phyloP scores from a whole-genome alignment of 1,140 invertebrate genomes.

The Patella vulgata region DNA sequence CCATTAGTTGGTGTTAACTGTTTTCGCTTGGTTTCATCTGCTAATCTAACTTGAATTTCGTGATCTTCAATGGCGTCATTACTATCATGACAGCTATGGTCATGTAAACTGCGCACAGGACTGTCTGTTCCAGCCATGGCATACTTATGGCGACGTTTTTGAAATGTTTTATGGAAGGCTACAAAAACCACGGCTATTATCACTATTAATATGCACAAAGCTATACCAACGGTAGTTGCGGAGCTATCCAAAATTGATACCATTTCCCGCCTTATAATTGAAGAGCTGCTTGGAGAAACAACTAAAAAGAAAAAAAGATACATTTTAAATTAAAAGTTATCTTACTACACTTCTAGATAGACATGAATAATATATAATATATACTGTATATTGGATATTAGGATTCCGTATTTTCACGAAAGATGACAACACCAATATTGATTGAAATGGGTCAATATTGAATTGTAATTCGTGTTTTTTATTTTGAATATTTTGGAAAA shows the following conservation, averaged over 20 bases:
- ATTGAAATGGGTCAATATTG: too few species aligned
- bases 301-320: too few species aligned
- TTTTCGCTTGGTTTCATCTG: slow-evolving; percentile 1
- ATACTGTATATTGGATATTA: too few species aligned
- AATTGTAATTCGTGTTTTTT: too few species aligned
- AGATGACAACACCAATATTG: too few species aligned
- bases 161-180: slow-evolving; percentile 46
- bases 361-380: too few species aligned
- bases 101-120: slow-evolving; percentile 47
- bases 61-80: slow-evolving; percentile 12
- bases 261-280: slow-evolving; percentile 21
- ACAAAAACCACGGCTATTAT: slow-evolving; percentile 45
- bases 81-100: slow-evolving; percentile 57
- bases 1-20: background rate
- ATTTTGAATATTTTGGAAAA: too few species aligned
- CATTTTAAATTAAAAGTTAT: too few species aligned
- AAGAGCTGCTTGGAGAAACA: background rate
- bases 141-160: slow-evolving; percentile 49
- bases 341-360: too few species aligned
- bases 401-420: too few species aligned
- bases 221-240: slow-evolving; percentile 54
- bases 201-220: slow-evolving; percentile 46
- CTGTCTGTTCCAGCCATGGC: slow-evolving; percentile 50
- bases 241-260: slow-evolving; percentile 45
- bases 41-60: background rate